Evolutionary conservation across 1,140 invertebrate species (phyloP).

Genomic region (Goniozus legneri): DNA sequence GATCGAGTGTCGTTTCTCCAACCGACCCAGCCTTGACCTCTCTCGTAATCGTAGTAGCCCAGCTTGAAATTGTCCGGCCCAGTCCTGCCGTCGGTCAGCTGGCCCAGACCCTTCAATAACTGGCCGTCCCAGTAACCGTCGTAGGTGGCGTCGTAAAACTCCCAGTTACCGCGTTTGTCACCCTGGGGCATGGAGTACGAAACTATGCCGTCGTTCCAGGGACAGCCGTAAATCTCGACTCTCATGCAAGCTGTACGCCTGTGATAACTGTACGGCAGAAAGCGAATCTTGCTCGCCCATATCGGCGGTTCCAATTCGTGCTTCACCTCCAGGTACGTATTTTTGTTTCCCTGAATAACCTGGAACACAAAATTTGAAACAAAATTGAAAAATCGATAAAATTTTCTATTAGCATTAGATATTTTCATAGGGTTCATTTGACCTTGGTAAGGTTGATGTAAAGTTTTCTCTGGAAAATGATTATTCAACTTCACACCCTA

Average conservation of each 20-base stretch:
- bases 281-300: constrained; percentile 74
- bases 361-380: constrained; percentile 51
- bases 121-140: constrained; percentile 79
- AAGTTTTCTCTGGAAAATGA: too few species aligned
- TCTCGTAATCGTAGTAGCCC: constrained; percentile 59
- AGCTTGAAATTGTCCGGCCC: constrained; percentile 77
- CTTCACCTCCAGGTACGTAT: constrained; percentile 76
- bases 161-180: constrained; percentile 73
- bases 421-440: too few species aligned
- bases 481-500: too few species aligned
- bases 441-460: too few species aligned
- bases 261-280: constrained; percentile 80
- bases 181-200: constrained; percentile 64
- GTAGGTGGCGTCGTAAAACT: constrained; percentile 88
- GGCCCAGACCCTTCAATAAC: constrained; percentile 76
- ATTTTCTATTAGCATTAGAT: too few species aligned
- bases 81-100: constrained; percentile 73
- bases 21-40: constrained; percentile 81
- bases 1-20: constrained; percentile 80
- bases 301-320: constrained; percentile 74
- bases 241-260: constrained; percentile 82
- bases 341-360: constrained; percentile 76
- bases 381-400: too few species aligned
- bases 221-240: constrained; percentile 78
- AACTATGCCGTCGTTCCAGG: constrained; percentile 61